Percentiles rank a stretch among this genome's conserved stretches.
phyloP scores from a whole-genome alignment of 2,888 invertebrate species.

The Phaedon cochleariae region DNA sequence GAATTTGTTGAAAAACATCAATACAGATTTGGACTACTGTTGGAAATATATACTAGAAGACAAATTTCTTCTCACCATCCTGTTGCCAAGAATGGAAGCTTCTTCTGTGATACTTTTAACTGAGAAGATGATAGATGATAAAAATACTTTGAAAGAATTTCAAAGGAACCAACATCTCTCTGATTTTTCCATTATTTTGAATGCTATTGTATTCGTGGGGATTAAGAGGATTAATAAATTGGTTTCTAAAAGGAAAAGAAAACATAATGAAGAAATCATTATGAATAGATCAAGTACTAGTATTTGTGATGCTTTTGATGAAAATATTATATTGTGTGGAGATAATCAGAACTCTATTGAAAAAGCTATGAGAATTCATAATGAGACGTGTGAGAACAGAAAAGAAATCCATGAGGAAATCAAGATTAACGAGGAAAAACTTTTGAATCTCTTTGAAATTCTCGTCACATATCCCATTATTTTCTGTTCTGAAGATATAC shows the following conservation, averaged over 20 bases:
- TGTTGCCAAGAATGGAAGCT: conserved; percentile 51
- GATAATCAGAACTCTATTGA: conserved; percentile 27
- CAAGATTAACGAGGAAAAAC: conserved; percentile 39
- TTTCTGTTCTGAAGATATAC: conserved; percentile 44
- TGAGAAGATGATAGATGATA: conserved; percentile 39
- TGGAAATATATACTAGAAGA: conserved; percentile 53
- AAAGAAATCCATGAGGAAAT: background rate
- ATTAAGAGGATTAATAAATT: conserved; percentile 53
- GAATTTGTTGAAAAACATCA: conserved; percentile 47
- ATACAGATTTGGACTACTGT: conserved; percentile 47
- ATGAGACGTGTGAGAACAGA: conserved; percentile 2
- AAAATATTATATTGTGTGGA: conserved; percentile 18
- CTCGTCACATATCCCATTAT: conserved; percentile 51
- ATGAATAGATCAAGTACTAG: conserved; percentile 41
- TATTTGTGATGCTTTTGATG: conserved; percentile 37
- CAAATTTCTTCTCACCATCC: conserved; percentile 49
- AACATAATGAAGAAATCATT: conserved; percentile 39
- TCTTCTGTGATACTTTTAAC: conserved; percentile 38
- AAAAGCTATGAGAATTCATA: conserved; percentile 32
- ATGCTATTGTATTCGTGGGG: conserved; percentile 43
- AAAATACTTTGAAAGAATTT: conserved; percentile 27
- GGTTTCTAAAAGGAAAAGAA: conserved; percentile 51
- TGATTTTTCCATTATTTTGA: conserved; percentile 42
- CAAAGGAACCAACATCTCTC: conserved; percentile 34
- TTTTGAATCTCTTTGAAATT: conserved; percentile 43